Percentiles rank a stretch among this genome's conserved stretches.
Evolutionary conservation across 1,140 invertebrate genomes (phyloP).

Genomic region (Drosophila saltans): DNA sequence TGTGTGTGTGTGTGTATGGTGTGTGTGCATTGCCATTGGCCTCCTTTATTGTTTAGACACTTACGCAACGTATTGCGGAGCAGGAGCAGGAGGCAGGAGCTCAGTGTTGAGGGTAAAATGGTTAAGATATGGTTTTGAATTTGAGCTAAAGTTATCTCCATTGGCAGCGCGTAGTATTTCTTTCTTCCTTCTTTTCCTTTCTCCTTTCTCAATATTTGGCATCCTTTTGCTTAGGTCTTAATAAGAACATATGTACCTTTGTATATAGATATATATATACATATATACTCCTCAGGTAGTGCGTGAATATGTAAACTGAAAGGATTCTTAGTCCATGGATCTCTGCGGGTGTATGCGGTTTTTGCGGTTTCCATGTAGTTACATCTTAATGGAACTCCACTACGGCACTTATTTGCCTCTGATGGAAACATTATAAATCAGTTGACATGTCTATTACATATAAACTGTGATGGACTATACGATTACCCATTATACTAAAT

Average conservation of each 20-base stretch:
- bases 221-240: conserved; percentile 6
- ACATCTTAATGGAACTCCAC: no score
- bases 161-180: conserved; percentile 16
- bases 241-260: neutral
- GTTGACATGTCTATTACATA: no score
- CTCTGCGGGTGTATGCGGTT: neutral
- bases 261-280: neutral
- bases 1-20: conserved; percentile 4
- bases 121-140: neutral
- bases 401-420: no score
- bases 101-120: conserved; percentile 16
- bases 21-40: conserved; percentile 42
- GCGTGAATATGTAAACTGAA: neutral
- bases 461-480: no score
- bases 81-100: conserved; percentile 25
- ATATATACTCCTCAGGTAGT: conserved; percentile 30
- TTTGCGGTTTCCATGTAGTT: neutral
- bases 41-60: conserved; percentile 70
- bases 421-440: no score
- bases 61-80: conserved; percentile 64
- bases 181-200: neutral
- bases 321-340: no score
- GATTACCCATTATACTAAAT: no score
- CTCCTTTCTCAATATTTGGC: neutral
- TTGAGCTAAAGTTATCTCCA: conserved; percentile 5